Percentiles rank a stretch among this genome's conserved stretches.
phyloP scores from a whole-genome alignment of 35 echinoderm and acorn worm genomes.

The Ptychodera flava region DNA sequence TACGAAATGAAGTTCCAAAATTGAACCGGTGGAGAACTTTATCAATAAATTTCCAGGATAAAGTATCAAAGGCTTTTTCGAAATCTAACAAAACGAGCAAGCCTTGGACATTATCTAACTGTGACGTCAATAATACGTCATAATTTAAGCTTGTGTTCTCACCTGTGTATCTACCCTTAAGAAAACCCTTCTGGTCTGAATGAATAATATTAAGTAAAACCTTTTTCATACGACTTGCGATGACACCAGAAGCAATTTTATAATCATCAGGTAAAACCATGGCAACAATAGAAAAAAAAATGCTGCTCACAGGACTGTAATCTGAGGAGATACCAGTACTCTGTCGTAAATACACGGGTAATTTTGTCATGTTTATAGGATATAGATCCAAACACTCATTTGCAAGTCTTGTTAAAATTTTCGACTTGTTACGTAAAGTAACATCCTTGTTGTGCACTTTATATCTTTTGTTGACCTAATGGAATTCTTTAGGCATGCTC shows the following conservation, averaged over 20 bases:
- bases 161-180: neutral
- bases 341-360: no score
- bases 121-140: neutral
- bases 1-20: neutral
- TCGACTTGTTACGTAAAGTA: no score
- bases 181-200: neutral
- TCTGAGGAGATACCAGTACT: no score
- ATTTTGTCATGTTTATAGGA: no score
- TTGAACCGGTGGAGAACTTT: neutral
- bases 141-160: neutral
- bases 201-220: slow-evolving; percentile 18
- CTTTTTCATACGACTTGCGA: slow-evolving; percentile 20
- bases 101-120: neutral
- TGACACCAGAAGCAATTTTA: slow-evolving; percentile 26
- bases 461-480: no score
- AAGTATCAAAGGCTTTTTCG: neutral
- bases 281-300: no score
- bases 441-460: no score
- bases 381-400: no score
- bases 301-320: no score
- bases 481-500: no score
- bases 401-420: no score
- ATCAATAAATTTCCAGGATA: neutral
- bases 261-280: no score
- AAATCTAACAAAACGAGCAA: neutral